phyloP scores from a whole-genome alignment of 2,797 vertebrate species.

The Champsocephalus esox region DNA sequence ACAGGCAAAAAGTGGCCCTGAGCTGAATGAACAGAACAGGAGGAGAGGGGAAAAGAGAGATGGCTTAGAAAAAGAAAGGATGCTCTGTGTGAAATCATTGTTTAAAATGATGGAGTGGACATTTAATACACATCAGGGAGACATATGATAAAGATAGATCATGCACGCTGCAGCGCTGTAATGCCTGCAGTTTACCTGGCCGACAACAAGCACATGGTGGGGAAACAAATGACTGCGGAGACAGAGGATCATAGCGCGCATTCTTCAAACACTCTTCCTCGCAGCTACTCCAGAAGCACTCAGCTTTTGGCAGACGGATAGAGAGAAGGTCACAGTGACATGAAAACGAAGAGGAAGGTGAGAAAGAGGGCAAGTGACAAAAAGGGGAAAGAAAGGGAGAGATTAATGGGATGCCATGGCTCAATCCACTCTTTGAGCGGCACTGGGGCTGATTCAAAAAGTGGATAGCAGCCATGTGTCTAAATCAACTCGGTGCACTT shows the following conservation, averaged over 20 bases:
- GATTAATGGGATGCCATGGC: constrained; percentile 63
- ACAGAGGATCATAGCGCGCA: constrained; percentile 52
- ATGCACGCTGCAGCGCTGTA: constrained; percentile 30
- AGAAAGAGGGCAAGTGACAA: constrained; percentile 50
- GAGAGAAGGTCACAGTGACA: constrained; percentile 62
- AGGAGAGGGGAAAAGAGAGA: constrained; percentile 26
- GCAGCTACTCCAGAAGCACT: constrained; percentile 50
- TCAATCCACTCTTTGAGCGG: constrained; percentile 57
- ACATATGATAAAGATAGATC: constrained; percentile 48
- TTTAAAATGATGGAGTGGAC: constrained; percentile 42
- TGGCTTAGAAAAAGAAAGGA: constrained; percentile 34
- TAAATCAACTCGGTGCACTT: constrained; percentile 28
- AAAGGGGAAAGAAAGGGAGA: constrained; percentile 45
- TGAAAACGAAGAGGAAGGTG: constrained; percentile 54
- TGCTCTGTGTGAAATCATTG: constrained; percentile 34
- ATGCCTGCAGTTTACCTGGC: constrained; percentile 65
- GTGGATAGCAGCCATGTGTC: constrained; percentile 23
- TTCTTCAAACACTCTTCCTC: constrained; percentile 48
- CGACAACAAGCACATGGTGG: constrained; percentile 43
- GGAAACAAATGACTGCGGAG: constrained; percentile 73
- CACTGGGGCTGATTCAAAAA: constrained; percentile 49
- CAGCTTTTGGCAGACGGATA: constrained; percentile 58
- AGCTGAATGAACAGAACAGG: constrained; percentile 51
- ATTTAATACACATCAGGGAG: constrained; percentile 48
- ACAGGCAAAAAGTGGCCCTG: constrained; percentile 46